Evolutionary conservation across 2,888 invertebrate genomes (phyloP), one percentile per base, ranked within the genome.

Genomic region (Amiota mariae): DNA sequence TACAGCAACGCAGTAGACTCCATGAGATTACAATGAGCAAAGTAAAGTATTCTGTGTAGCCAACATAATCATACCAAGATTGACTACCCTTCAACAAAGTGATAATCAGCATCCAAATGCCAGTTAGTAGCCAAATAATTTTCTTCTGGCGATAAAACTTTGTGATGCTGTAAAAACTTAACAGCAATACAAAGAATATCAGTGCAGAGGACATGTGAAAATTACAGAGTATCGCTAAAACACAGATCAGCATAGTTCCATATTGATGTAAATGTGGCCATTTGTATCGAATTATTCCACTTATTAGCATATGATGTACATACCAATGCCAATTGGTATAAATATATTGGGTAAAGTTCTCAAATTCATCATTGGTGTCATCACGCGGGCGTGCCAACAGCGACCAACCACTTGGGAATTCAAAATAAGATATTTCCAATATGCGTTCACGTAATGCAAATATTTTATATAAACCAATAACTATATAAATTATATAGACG

Each of bases 1-100:
- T 96, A 56, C 96, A 93, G 81, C 95, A 95, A 84, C 95, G 93
- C 80, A 94, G 90, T 88, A 93, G 93, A 85, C 92, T 93, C 95
- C 95, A 96, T 76, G 93, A 88, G 12, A 89, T 76, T 0, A 87
- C 84, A 2, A 90, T 84, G 66, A 90, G 84, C 3, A 90, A 73
- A 71, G 86, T 81, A 13, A 85, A 88, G 66, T 87, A 88, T 72
- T 89, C 87, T 13, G 81, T 75, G 75, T 87, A 88, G 1, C 88
- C 87, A 2, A 88, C 79, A 13, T 78, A 72, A 1, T 81, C 76
- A 47, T 86, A 82, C 74, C 88, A 79, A 64, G 74, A 75, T n/a
- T 36, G 73, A 59, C 76, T 82, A 2, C 80, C 81, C 54, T 88
- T 88, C 13, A 88, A 79, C 46, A 84, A 61, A 74, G 88, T 88